Evolutionary conservation across 2,888 invertebrate genomes (phyloP).

Genomic region (Melanargia galathea): DNA sequence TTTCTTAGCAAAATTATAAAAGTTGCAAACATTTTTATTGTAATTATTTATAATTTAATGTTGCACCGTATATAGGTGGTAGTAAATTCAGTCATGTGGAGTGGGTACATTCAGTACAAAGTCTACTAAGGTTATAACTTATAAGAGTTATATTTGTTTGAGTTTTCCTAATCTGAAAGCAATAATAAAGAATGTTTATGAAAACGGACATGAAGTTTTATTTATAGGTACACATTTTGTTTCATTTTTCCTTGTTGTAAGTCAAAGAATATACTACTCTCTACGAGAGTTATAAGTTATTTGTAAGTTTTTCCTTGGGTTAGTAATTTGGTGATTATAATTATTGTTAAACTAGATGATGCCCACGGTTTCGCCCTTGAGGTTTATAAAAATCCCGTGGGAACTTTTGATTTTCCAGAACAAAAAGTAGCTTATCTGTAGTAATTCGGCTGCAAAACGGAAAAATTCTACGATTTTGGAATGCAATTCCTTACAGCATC

Average conservation of each 20-base stretch:
- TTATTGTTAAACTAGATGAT: too few species aligned
- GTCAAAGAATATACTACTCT: too few species aligned
- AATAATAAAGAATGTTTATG: slow-evolving; percentile 77
- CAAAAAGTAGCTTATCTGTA: too few species aligned
- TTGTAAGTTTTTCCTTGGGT: not conserved
- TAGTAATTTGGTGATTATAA: not conserved
- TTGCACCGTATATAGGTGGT: slow-evolving; percentile 24
- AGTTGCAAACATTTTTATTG: not conserved
- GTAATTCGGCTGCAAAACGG: too few species aligned
- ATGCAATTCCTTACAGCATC: too few species aligned
- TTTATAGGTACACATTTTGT: not conserved
- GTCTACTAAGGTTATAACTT: slow-evolving; percentile 58
- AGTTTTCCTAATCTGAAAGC: slow-evolving; percentile 64
- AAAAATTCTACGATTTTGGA: too few species aligned
- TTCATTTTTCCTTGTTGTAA: too few species aligned
- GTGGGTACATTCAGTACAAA: slow-evolving; percentile 78
- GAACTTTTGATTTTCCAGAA: too few species aligned
- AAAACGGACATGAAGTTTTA: slow-evolving; percentile 22
- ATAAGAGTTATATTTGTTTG: slow-evolving; percentile 55
- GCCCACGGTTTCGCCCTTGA: too few species aligned
- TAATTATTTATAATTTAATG: not conserved
- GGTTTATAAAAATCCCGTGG: too few species aligned
- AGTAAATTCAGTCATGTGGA: slow-evolving; percentile 61
- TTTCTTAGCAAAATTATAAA: slow-evolving; percentile 5
- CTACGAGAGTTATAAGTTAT: too few species aligned